Evolutionary conservation across 2,113 vertebrate genomes (phyloP), one percentile per base, ranked within the genome.

Genomic region (Hepsetus odoe): DNA sequence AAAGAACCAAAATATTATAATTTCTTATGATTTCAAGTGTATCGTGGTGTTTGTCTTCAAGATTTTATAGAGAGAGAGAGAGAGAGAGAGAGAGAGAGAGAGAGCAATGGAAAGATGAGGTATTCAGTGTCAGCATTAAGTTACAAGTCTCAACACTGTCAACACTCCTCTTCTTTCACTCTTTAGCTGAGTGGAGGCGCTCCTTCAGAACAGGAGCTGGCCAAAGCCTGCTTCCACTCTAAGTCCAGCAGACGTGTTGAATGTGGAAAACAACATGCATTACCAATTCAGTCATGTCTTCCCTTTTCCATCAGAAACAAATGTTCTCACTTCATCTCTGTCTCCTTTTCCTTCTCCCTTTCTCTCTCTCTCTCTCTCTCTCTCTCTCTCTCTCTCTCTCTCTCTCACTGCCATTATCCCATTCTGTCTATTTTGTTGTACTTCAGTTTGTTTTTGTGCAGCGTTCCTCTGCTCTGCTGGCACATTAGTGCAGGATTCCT

Each of bases 291-390:
- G 86, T 87, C 88, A 88, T 80, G 77, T 82, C 86, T 72, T 53
- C 4, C 53, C 77, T 86, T 89, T 89, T 93, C 89, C 90, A 91
- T 91, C 87, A 92, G 88, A 90, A 87, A 90, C 82, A 83, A 93
- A 91, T 89, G 87, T 89, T 87, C 88, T 89, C 74, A 73, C 85
- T 86, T 85, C 86, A 84, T 84, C 82, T 86, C 69, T 80, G 84
- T 88, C 33, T 88, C 86, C 86, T 86, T 84, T 83, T 75, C 30
- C 86, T 69, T 84, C 62, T 6, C 24, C 11, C 73, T 83, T 26
- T 83, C 74, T 58, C 84, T 78, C 80, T 77, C 85, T 72, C 44
- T 67, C 74, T 72, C 44, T 33, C 64, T 51, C 86, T 84, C 84
- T 75, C 30, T 86, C 71, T 84, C 62, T 6, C 24, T 10, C 73